phyloP scores from a whole-genome alignment of 2,888 invertebrate genomes.

The Theodoxus fluviatilis region DNA sequence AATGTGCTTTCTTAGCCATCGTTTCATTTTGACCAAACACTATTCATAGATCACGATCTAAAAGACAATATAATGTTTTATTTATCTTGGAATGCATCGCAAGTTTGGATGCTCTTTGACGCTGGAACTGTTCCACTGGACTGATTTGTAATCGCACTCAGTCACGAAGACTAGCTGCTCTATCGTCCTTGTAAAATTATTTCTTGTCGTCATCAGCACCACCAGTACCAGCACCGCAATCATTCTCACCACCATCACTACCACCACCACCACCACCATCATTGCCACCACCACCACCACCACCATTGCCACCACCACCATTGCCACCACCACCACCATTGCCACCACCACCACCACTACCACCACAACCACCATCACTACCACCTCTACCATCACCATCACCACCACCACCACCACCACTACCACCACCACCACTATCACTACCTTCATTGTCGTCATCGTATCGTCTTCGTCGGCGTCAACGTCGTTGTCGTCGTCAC shows the following conservation, averaged over 20 bases:
- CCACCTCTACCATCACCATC: slow-evolving; percentile 6
- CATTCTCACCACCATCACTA: slow-evolving; percentile 10
- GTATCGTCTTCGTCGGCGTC: background rate
- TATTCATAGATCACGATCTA: no score
- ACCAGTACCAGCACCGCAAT: slow-evolving; percentile 25
- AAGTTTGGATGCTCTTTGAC: no score
- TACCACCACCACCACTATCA: slow-evolving; percentile 19
- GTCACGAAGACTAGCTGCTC: no score
- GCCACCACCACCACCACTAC: slow-evolving; percentile 9
- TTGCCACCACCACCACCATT: background rate
- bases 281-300: background rate
- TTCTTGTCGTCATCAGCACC: slow-evolving; percentile 22
- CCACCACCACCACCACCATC: slow-evolving; percentile 10
- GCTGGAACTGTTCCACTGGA: no score
- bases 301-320: background rate
- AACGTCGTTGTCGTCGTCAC: background rate
- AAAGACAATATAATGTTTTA: no score
- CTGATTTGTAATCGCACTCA: no score
- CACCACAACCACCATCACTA: background rate
- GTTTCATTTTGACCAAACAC: no score
- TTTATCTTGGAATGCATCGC: no score
- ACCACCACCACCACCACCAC: slow-evolving; percentile 22
- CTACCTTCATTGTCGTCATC: slow-evolving; percentile 20
- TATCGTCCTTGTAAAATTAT: no score
- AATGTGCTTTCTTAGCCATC: no score